A percentile compares a stretch with the other conserved stretches of the same genome.
These are phyloP conservation scores for Calonectris borealis DNA, from an alignment of 2,113 vertebrate genomes.

Conservation along the genomic window DNA sequence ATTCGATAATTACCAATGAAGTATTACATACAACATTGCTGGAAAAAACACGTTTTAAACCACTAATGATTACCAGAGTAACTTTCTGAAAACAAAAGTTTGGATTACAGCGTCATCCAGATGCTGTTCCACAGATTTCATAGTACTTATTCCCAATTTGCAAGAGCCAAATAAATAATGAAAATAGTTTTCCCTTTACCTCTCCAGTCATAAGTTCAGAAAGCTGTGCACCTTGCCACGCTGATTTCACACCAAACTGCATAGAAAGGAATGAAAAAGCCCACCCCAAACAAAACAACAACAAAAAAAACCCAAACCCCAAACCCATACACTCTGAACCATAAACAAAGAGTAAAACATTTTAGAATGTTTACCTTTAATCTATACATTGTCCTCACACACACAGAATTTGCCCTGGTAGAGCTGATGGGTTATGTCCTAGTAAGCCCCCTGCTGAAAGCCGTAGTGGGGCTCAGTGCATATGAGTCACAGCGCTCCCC, in stretches of 20 bases:
- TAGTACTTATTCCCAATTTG: background rate
- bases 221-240: background rate
- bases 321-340: background rate
- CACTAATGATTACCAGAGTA: background rate
- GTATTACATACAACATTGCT: background rate
- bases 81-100: background rate
- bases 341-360: background rate
- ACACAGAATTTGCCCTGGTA: background rate
- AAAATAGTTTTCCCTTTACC: background rate
- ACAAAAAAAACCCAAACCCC: background rate
- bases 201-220: background rate
- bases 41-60: background rate
- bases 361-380: background rate
- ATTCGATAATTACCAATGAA: background rate
- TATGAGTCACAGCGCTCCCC: background rate
- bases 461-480: background rate
- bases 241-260: background rate
- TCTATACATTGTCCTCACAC: background rate
- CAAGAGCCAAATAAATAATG: background rate
- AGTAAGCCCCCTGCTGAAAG: background rate
- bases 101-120: background rate
- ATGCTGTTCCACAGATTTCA: background rate
- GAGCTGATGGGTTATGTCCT: background rate
- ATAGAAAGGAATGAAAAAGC: background rate
- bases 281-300: background rate